phyloP scores from a whole-genome alignment of 2,113 vertebrate species.

The Campylomormyrus numenius region DNA sequence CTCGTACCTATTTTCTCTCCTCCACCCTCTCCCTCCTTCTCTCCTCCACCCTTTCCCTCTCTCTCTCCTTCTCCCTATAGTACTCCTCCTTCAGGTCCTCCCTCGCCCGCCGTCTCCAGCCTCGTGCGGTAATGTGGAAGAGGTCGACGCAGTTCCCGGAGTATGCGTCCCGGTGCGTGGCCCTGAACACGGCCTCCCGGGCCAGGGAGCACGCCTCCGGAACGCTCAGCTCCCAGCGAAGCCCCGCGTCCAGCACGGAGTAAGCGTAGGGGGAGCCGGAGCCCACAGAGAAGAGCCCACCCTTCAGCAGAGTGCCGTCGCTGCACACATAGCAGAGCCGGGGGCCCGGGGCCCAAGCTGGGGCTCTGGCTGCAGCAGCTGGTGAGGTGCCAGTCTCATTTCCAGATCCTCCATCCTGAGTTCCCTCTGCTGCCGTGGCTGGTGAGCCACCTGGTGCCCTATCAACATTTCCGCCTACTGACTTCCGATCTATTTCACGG shows the following conservation, averaged over 20 bases:
- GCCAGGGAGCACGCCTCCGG: conserved; percentile 64
- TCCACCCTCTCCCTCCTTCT: conserved; percentile 21
- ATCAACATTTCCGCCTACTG: background rate
- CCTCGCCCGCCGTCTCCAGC: conserved; percentile 64
- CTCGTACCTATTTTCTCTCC: conserved; percentile 6
- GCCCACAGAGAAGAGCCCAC: conserved; percentile 70
- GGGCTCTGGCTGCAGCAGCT: background rate
- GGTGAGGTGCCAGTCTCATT: background rate
- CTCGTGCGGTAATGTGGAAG: conserved; percentile 64
- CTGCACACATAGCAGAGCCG: conserved; percentile 73
- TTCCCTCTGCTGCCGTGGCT: background rate
- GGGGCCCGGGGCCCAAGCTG: conserved; percentile 47
- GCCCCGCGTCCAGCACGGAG: conserved; percentile 58
- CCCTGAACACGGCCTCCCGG: conserved; percentile 69
- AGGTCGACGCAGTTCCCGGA: conserved; percentile 77
- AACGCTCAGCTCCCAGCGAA: conserved; percentile 57
- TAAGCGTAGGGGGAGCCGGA: conserved; percentile 79
- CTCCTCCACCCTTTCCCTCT: conserved; percentile 35
- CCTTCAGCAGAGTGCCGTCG: conserved; percentile 64
- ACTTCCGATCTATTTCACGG: background rate
- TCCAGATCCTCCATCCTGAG: background rate
- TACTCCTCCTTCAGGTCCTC: conserved; percentile 60
- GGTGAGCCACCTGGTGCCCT: background rate
- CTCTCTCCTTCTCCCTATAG: conserved; percentile 51
- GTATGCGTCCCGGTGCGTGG: conserved; percentile 74